phyloP scores from a whole-genome alignment of 2,113 vertebrate genomes.

The Orientallactaga bullata region DNA sequence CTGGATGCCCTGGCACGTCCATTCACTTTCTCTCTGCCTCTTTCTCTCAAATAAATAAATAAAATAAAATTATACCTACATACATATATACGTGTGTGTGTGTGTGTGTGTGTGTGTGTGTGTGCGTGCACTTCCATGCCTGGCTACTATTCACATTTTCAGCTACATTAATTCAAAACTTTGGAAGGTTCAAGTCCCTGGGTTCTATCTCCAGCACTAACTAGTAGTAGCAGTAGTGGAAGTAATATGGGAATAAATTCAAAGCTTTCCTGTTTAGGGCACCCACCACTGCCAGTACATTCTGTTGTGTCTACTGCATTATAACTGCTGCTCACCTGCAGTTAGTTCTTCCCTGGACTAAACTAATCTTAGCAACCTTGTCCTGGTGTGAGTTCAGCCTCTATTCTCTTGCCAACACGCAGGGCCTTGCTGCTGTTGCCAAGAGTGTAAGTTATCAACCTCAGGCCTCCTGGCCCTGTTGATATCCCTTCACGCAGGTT shows the following conservation, averaged over 20 bases:
- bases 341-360: not conserved
- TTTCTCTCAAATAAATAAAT: too few relatives aligned
- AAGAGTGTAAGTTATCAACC: constrained; percentile 55
- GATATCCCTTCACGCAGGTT: not conserved
- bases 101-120: too few relatives aligned
- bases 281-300: too few relatives aligned
- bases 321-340: not conserved
- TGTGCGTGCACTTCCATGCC: too few relatives aligned
- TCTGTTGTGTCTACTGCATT: not conserved
- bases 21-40: too few relatives aligned
- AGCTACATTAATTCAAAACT: not conserved
- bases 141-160: too few relatives aligned
- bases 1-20: too few relatives aligned
- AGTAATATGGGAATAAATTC: not conserved
- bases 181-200: not conserved
- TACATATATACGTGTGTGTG: too few relatives aligned
- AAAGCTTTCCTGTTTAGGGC: not conserved
- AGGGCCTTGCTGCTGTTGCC: not conserved
- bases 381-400: not conserved
- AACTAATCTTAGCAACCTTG: not conserved
- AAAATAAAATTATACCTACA: too few relatives aligned
- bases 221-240: too few relatives aligned
- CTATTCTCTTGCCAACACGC: not conserved
- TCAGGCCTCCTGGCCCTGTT: constrained; percentile 36
- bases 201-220: not conserved